phyloP scores from a whole-genome alignment of 64 coral and sea anemone genomes.

The Catalaphyllia jardinei region DNA sequence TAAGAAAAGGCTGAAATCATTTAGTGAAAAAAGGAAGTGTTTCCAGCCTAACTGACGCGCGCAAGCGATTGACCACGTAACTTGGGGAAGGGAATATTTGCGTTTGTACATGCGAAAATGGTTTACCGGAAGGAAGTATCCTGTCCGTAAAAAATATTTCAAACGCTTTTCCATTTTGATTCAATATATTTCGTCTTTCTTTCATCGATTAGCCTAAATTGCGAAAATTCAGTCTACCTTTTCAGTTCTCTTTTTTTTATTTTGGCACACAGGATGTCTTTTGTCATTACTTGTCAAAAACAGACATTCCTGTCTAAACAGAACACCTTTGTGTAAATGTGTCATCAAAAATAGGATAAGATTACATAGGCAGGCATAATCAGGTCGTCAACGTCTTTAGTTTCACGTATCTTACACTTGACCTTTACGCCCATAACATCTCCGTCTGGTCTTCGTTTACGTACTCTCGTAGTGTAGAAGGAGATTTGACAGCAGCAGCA shows the following conservation, averaged over 20 bases:
- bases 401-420: not conserved
- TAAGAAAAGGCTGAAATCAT: not conserved
- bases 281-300: not conserved
- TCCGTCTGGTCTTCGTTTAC: not conserved
- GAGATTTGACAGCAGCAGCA: not conserved
- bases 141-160: not conserved
- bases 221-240: not conserved
- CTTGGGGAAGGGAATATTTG: too few species aligned
- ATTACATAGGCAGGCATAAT: slow-evolving; percentile 11
- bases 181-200: not conserved
- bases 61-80: not conserved
- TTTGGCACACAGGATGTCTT: not conserved
- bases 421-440: not conserved
- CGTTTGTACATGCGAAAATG: not conserved
- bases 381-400: not conserved
- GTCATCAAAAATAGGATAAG: not conserved
- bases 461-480: not conserved
- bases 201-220: not conserved
- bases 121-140: not conserved
- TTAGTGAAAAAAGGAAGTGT: not conserved
- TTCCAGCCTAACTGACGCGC: too few species aligned
- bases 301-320: not conserved
- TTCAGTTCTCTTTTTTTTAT: not conserved
- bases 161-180: too few species aligned
- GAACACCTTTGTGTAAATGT: slow-evolving; percentile 14